Base-by-base conservation (phyloP, 2,888 invertebrate genomes). In the Acanthacorydalis orientalis region DNA sequence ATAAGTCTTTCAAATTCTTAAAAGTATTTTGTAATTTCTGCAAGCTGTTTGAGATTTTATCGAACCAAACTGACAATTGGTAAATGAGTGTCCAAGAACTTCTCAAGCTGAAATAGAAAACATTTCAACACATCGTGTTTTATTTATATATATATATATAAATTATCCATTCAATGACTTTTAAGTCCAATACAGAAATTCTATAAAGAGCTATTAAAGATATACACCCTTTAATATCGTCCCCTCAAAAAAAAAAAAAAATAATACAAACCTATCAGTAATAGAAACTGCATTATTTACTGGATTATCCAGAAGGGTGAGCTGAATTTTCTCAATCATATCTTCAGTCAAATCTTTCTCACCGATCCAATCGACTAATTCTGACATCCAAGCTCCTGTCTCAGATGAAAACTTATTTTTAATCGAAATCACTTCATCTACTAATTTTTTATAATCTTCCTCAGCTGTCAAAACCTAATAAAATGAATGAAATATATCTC, bases 371-470 rank as follows among this genome's bases (percentile, higher is more conserved):
- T 64, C 59, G 11, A 69, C 51, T 7, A 65, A 57, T 33, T 60
- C 60, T 7, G 61, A 57, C 58, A 67, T 68, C 71, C 71, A 71
- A 40, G 62, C 57, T 0, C 64, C 63, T 15, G 53, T 53, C 31
- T 56, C 52, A 7, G 63, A 50, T 6, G 51, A 43, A 46, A 60
- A 57, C 43, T 57, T 53, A 23, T 53, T 49, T 50, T 58, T 56
- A 23, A 58, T 48, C 42, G 55, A 51, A 9, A 47, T 49, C 8
- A 56, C 54, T 2, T 49, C 46, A 31, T 54, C 51, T 6, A 51
- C 46, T 33, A 53, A 48, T 52, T 56, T 42, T 48, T 52, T 12
- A 53, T 52, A 48, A 47, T 52, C 49, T 48, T 53, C 14, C 51
- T 55, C 50, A 11, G 54, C 52, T 40, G 50, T 15, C 9, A 50